Percentiles rank a stretch among this genome's conserved stretches.
phyloP scores from a whole-genome alignment of 1,140 invertebrate species.

The Drosophila persimilis region DNA sequence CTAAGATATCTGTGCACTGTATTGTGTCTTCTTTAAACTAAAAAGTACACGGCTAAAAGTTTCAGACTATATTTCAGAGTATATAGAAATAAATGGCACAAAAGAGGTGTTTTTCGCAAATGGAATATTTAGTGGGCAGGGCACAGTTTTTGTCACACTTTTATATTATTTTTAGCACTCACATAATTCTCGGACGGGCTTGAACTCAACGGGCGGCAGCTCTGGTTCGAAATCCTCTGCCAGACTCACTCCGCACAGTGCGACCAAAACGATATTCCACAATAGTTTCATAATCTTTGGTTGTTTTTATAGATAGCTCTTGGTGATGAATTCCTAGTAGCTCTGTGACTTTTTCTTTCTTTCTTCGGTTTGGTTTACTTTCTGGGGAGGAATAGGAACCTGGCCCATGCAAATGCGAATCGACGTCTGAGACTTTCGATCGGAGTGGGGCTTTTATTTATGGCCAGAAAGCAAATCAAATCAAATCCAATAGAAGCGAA shows the following conservation, averaged over 20 bases:
- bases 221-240: constrained; percentile 37
- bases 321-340: neutral
- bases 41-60: neutral
- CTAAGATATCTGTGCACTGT: no score
- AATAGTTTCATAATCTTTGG: constrained; percentile 39
- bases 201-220: constrained; percentile 44
- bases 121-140: neutral
- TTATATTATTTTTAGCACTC: constrained; percentile 30
- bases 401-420: constrained; percentile 62
- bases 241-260: constrained; percentile 14
- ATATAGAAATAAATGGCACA: no score
- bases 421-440: constrained; percentile 53
- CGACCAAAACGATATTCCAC: constrained; percentile 28
- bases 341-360: constrained; percentile 6
- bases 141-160: neutral
- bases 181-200: constrained; percentile 64
- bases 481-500: constrained; percentile 52
- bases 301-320: no score
- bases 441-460: constrained; percentile 61
- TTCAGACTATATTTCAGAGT: neutral
- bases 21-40: no score
- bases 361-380: constrained; percentile 1
- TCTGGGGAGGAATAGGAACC: neutral
- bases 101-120: no score
- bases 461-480: constrained; percentile 61